Percentiles rank a stretch among this genome's conserved stretches.
These are phyloP conservation scores for Girardinus metallicus DNA, from an alignment of 2,797 vertebrate genomes.

Conservation along the genomic window DNA sequence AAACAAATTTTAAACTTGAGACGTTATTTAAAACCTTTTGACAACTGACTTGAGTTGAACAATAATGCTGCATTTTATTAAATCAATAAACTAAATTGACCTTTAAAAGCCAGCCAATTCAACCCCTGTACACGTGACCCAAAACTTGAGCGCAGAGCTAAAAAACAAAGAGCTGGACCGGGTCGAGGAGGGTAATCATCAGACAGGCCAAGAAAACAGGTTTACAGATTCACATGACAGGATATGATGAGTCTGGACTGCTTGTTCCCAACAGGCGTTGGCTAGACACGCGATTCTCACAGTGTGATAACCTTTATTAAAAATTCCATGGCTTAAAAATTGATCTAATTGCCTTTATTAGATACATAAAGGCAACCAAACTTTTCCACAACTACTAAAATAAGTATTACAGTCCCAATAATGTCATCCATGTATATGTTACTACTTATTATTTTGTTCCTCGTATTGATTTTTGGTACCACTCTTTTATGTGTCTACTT, in stretches of 20 bases:
- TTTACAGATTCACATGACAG: conserved; percentile 16
- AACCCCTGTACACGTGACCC: not conserved
- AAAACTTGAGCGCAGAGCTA: not conserved
- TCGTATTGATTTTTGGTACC: not conserved
- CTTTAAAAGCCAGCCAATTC: not conserved
- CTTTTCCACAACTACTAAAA: not conserved
- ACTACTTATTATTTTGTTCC: not conserved
- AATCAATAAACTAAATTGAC: not conserved
- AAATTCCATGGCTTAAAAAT: not conserved
- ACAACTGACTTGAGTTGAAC: not conserved
- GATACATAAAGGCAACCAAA: not conserved
- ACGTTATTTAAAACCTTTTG: not conserved
- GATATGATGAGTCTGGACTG: conserved; percentile 7
- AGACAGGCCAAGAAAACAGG: conserved; percentile 7
- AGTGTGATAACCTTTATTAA: not conserved
- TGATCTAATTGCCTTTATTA: not conserved
- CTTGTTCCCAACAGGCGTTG: conserved; percentile 33
- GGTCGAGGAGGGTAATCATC: conserved; percentile 10
- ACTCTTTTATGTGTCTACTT: not conserved
- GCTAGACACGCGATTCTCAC: not conserved
- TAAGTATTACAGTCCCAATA: not conserved
- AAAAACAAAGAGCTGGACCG: not conserved
- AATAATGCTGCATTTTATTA: not conserved
- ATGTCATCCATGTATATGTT: not conserved
- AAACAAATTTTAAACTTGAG: not conserved